A percentile compares a stretch with the other conserved stretches of the same genome.
These are phyloP conservation scores for Zapus hudsonius DNA, from an alignment of 2,113 vertebrate species.

Conservation along the genomic window DNA sequence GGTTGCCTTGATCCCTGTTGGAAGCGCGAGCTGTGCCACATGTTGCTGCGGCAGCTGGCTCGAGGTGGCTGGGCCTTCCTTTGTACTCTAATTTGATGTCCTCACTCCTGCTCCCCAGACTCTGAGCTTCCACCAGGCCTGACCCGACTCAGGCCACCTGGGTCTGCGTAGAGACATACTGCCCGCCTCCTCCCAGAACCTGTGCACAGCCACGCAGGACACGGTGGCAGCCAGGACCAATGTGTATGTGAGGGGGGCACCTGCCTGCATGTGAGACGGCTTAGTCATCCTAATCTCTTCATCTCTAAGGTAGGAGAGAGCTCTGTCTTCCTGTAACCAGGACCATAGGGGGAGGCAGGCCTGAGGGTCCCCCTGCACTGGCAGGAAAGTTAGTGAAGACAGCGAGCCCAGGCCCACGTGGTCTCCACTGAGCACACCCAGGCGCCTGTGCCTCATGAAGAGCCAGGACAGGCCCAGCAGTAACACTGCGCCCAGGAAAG, in stretches of 20 bases:
- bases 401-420: not conserved
- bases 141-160: not conserved
- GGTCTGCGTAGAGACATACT: not conserved
- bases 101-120: not conserved
- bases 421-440: not conserved
- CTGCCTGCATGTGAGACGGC: fast-evolving
- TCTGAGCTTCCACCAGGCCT: not conserved
- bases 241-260: fast-evolving
- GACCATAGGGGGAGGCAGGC: fast-evolving
- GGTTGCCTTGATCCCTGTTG: slow-evolving; percentile 61
- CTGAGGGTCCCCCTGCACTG: not conserved
- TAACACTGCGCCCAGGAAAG: not conserved
- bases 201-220: fast-evolving
- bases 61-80: not conserved
- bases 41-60: not conserved
- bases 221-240: fast-evolving
- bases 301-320: fast-evolving
- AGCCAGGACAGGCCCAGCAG: fast-evolving
- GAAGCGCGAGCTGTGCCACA: slow-evolving; percentile 31
- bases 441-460: not conserved
- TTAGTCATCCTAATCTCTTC: fast-evolving
- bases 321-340: fast-evolving
- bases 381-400: not conserved
- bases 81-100: not conserved
- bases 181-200: not conserved